Evolutionary conservation across 2,797 vertebrate genomes (phyloP).

Genomic region (Galagoides demidoff): DNA sequence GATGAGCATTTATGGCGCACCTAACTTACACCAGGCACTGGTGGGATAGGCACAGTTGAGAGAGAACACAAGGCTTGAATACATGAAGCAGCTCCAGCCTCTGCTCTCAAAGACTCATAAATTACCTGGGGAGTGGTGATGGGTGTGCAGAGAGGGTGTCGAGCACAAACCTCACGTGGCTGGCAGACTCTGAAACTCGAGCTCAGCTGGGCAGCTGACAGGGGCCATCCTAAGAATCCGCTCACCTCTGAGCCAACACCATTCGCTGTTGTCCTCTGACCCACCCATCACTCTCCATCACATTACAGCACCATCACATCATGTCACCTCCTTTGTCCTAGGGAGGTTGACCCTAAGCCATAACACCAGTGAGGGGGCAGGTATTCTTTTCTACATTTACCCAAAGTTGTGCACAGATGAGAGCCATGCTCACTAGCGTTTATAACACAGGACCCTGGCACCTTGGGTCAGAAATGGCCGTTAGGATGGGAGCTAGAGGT

Average conservation of each 20-base stretch:
- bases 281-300: background rate
- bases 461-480: background rate
- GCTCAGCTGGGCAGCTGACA: background rate
- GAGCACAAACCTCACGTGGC: no score
- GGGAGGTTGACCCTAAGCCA: background rate
- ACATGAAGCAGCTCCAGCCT: background rate
- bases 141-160: background rate
- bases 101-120: background rate
- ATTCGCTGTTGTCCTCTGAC: background rate
- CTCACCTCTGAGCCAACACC: background rate
- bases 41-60: background rate
- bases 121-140: background rate
- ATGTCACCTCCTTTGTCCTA: background rate
- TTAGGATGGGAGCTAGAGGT: background rate
- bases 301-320: no score
- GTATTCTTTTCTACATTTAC: background rate
- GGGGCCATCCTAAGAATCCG: background rate
- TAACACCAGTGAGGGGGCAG: background rate
- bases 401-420: background rate
- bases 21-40: background rate
- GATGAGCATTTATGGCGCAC: background rate
- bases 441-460: background rate
- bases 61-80: background rate
- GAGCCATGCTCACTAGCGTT: background rate
- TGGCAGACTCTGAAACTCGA: background rate